These are phyloP conservation scores for Tautogolabrus adspersus DNA, from an alignment of 2,113 vertebrate genomes.

Conservation along the genomic window DNA sequence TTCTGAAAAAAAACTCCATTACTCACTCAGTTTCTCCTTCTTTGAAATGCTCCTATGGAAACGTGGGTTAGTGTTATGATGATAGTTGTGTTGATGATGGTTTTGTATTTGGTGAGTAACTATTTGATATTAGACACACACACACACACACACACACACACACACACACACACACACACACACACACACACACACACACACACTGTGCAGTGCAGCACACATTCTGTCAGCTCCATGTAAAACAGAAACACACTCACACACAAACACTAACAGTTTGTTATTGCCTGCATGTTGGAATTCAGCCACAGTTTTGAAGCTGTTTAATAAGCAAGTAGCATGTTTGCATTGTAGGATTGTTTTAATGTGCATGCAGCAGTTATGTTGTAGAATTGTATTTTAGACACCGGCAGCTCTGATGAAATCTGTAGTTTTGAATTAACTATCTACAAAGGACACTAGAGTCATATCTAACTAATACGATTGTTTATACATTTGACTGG, in stretches of 20 bases:
- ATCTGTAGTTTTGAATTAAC: too few species aligned
- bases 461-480: background rate
- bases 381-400: background rate
- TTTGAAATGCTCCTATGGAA: background rate
- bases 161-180: too few species aligned
- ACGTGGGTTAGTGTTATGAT: background rate
- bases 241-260: slow-evolving; percentile 21
- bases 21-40: background rate
- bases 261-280: slow-evolving; percentile 29
- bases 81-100: background rate
- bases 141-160: background rate
- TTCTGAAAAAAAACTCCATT: background rate
- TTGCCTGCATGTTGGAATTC: slow-evolving; percentile 43
- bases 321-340: slow-evolving; percentile 7
- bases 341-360: background rate
- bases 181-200: background rate
- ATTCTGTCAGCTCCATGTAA: slow-evolving; percentile 38
- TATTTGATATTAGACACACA: slow-evolving; percentile 23
- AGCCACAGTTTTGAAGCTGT: background rate
- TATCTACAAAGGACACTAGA: background rate
- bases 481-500: too few species aligned
- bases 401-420: too few species aligned
- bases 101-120: slow-evolving; percentile 14
- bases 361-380: background rate
- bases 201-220: background rate